phyloP scores from a whole-genome alignment of 2,888 invertebrate genomes.

The Drosophila percnosoma region DNA sequence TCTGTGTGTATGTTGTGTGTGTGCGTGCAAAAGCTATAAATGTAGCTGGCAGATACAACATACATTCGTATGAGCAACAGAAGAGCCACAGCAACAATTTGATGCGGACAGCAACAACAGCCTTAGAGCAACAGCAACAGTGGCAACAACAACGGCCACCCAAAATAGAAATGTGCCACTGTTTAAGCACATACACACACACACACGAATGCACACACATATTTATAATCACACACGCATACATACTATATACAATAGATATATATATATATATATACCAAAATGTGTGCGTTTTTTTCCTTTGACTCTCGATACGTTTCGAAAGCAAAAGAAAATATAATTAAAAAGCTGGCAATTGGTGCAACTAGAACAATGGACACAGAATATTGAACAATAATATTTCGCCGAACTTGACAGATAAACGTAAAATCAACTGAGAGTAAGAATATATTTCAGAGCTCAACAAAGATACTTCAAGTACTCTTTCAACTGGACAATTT shows the following conservation, averaged over 20 bases:
- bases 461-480: neutral
- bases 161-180: constrained; percentile 64
- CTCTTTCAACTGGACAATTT: neutral
- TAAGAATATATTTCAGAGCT: neutral
- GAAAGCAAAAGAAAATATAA: neutral
- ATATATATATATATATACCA: neutral
- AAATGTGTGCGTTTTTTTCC: constrained; percentile 5
- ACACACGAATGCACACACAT: neutral
- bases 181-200: constrained; percentile 36
- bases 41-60: constrained; percentile 54
- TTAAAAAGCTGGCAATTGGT: neutral
- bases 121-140: constrained; percentile 11
- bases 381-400: neutral
- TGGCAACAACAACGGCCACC: constrained; percentile 38
- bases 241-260: constrained; percentile 3
- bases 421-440: neutral
- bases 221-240: constrained; percentile 8
- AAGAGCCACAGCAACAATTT: constrained; percentile 43
- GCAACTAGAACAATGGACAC: neutral
- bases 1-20: constrained; percentile 52
- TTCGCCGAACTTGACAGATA: constrained; percentile 29
- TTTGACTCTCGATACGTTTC: constrained; percentile 9
- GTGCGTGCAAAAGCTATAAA: constrained; percentile 51
- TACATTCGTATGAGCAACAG: constrained; percentile 42
- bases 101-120: constrained; percentile 25